Conservation (phyloP, 2,797 vertebrate species). For the Loris lydekkerianus region DNA sequence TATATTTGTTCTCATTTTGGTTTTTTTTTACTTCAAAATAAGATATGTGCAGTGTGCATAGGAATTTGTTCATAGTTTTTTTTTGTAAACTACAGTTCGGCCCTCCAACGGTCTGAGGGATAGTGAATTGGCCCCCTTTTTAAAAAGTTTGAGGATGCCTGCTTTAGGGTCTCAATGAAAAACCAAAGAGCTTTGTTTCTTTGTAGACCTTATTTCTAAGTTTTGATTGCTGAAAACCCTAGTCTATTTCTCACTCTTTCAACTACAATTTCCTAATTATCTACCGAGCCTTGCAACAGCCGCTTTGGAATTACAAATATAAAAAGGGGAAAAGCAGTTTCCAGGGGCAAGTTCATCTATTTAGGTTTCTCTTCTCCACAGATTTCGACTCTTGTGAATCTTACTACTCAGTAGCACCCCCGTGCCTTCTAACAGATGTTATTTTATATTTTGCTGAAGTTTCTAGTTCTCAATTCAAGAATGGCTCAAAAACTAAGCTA, state of each 20-base stretch:
- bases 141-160: no score
- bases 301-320: background rate
- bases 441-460: background rate
- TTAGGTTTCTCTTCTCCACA: background rate
- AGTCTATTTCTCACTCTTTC: background rate
- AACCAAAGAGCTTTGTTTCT: background rate
- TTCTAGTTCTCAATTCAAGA: background rate
- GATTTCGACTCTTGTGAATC: background rate
- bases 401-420: background rate
- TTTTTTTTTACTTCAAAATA: no score
- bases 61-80: no score
- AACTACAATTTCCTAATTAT: background rate
- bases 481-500: background rate
- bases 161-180: background rate
- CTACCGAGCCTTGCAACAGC: background rate
- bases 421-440: background rate
- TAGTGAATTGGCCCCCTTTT: no score
- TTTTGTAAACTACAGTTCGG: no score
- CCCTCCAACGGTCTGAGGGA: no score
- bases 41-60: no score
- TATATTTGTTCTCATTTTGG: no score
- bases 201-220: background rate
- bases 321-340: background rate
- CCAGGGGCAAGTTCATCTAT: background rate
- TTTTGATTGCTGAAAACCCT: background rate